Evolutionary conservation across 2,797 vertebrate genomes (phyloP), one percentile per base, ranked within the genome.

Genomic region (Xenopus petersii): DNA sequence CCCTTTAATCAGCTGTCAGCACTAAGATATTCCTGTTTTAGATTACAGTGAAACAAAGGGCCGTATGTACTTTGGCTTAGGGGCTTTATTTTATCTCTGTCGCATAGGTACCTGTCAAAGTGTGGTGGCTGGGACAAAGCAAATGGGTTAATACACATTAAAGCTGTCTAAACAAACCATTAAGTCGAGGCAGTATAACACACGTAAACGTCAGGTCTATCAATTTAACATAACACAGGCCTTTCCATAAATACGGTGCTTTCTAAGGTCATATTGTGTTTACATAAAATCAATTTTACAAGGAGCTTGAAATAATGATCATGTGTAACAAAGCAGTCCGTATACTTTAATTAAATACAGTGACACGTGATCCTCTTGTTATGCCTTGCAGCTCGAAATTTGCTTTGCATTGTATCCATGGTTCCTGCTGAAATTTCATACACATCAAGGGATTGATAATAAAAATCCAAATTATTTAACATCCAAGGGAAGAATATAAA

Each of bases 201-300:
- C 86, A 88, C 82, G 87, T 86, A 87, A 88, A 88, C 21, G 85
- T 88, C 87, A 90, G 89, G 87, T 89, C 88, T 87, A 89, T 91
- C 91, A 90, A 90, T 89, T 85, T 86, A 86, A 74, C 79, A 81
- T 82, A 88, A 88, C 87, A 84, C 84, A 87, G 55, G 81, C 74
- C 36, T 84, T 80, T 64, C 87, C 81, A 83, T 77, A 81, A 88
- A 84, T 84, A 83, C 80, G 80, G 75, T 81, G 79, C 88, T 84
- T 81, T 54, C 84, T 83, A 76, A 67, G 79, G 84, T 80, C 61
- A 71, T 79, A 79, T 70, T 82, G 70, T 83, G 87, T 89, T 91
- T 91, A 90, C 87, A 88, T 88, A 87, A 91, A 91, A 91, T 91
- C 89, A 88, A 89, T 92, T 90, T 89, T 89, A 90, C 86, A 88